Evolutionary conservation across 1,140 invertebrate genomes (phyloP), one percentile per base, ranked within the genome.

Genomic region (Sitophilus oryzae): DNA sequence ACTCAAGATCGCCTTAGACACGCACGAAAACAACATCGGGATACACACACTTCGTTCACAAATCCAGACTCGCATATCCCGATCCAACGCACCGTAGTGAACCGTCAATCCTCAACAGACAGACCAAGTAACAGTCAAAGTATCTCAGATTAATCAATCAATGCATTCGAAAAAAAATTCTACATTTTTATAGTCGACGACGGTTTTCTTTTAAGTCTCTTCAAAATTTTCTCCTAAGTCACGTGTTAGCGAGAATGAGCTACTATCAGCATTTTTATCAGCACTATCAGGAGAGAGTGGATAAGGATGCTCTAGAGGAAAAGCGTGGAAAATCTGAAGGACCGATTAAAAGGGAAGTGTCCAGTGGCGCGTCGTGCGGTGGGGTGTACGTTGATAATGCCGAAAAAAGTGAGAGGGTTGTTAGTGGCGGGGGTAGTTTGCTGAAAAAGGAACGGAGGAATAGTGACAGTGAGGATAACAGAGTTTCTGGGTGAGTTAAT

Each of bases 221-320:
- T n/a, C n/a, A n/a, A n/a, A n/a, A n/a, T n/a, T n/a, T n/a, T n/a
- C n/a, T n/a, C n/a, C n/a, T n/a, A n/a, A n/a, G n/a, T n/a, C n/a
- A n/a, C n/a, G n/a, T n/a, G n/a, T n/a, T n/a, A n/a, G n/a, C 22
- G 22, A 30, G 5, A 38, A 61, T 61, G 59, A 60, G 53, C 37
- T 61, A 49, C 50, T 61, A 58, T 52, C 50, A 43, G 1, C 41
- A 49, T 25, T 58, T 54, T 36, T 61, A 61, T 47, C 19, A 52
- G 20, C 35, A 52, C 22, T 57, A 51, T 25, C n/a, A 56, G 36
- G 42, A 3, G 11, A 14, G 22, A 11, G 21, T 22, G 9, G n/a
- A 6, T 6, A 14, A 38, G 9, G 11, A 11, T 11, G 3, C 15
- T 11, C 18, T 37, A 37, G 35, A 15, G 30, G 19, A 5, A 9